Evolutionary conservation across 2,797 vertebrate species (phyloP), one percentile per base, ranked within the genome.

Genomic region (Sebastes cheni): DNA sequence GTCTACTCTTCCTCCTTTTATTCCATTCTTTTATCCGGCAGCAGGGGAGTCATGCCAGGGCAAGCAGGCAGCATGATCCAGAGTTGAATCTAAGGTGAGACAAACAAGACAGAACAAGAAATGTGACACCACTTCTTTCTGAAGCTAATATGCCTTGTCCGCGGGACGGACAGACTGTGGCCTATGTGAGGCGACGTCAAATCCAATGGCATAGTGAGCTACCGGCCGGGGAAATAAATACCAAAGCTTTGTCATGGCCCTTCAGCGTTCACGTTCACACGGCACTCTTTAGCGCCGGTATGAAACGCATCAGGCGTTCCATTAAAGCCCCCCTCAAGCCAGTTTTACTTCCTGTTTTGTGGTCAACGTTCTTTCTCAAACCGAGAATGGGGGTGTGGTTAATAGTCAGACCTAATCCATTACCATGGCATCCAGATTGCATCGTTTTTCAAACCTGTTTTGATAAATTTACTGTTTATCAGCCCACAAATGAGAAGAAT

Each of bases 11-110:
- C 25, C 34, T 54, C 32, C 68, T 27, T 77, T 50, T 9, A 10
- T 11, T 46, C 13, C 0, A 10, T 39, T 75, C 30, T 61, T 77
- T 79, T 22, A 67, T 78, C 29, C 4, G 6, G 77, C 52, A 78
- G 72, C 13, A 39, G 2, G 0, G 25, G 59, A 68, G 39, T 64
- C 22, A 32, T 30, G 23, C 14, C 29, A 50, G 56, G 14, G 23
- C 61, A 23, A 16, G 62, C 6, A 67, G 58, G 22, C 23, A 54
- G 65, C 22, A 34, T 22, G 30, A 46, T 20, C 59, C 39, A 73
- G 55, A 67, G 58, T 61, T 84, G 12, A 75, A 81, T 67, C 16
- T 72, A 67, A 61, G 50, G 56, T 30, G 20, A 71, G 29, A 71
- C 9, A 10, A 74, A 77, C 32, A 69, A 25, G 23, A 39, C 1